These are phyloP conservation scores for Saccostrea glomerata DNA, from an alignment of 1,140 invertebrate species.

Conservation along the genomic window DNA sequence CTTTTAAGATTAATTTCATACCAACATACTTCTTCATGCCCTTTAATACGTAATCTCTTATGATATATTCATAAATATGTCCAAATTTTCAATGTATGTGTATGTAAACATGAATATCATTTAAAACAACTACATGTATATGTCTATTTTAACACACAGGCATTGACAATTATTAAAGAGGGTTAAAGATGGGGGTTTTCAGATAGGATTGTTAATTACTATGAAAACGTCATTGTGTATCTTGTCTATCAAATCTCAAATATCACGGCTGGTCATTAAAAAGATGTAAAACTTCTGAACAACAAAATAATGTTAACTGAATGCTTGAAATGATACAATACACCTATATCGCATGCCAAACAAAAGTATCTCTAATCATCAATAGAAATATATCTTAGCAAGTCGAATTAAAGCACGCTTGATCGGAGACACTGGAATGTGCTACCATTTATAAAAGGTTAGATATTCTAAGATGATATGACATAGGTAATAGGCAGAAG, in stretches of 20 bases:
- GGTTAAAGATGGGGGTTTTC: conserved; percentile 1
- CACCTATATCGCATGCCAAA: conserved; percentile 19
- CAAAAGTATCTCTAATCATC: conserved; percentile 13
- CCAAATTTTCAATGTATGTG: background rate
- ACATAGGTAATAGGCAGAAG: conserved; percentile 16
- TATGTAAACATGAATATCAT: background rate
- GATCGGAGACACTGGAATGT: conserved; percentile 10
- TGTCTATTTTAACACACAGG: conserved; percentile 10
- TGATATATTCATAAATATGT: background rate
- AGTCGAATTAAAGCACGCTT: background rate
- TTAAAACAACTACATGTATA: background rate
- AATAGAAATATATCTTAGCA: conserved; percentile 25
- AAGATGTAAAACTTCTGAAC: background rate
- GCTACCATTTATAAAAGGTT: conserved; percentile 31
- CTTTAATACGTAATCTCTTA: too few species aligned
- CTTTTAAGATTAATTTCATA: too few species aligned
- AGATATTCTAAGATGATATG: conserved; percentile 35
- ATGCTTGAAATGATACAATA: conserved; percentile 17
- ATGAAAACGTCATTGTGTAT: background rate
- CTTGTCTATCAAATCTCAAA: conserved; percentile 28
- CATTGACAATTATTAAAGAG: conserved; percentile 37
- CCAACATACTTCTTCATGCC: too few species aligned
- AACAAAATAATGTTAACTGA: conserved; percentile 6
- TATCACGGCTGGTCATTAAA: background rate
- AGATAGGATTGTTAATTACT: conserved; percentile 5